Evolutionary conservation across 2,113 vertebrate species (phyloP), one percentile per base, ranked within the genome.

Genomic region (Morone chrysops): DNA sequence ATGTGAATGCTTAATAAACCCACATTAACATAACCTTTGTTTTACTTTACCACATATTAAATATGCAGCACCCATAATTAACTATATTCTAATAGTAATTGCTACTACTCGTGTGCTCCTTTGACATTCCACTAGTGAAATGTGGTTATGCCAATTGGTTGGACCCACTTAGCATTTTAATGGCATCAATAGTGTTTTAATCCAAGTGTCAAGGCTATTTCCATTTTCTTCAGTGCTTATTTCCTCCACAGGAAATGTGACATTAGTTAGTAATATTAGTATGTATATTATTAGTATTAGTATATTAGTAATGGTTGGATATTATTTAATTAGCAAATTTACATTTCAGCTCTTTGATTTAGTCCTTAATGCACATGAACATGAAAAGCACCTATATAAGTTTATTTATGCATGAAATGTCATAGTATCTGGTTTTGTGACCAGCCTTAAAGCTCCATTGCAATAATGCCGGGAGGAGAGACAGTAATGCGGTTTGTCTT

Each of bases 21-120:
- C 73, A 84, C 70, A 89, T 93, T 92, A 92, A 87, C 85, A 90
- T 90, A 93, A 92, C 89, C 91, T 94, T 94, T 95, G 89, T 93
- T 90, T 90, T 88, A 86, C 85, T 89, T 70, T 62, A 78, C 60
- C 85, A 76, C 81, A 65, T 92, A 91, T 95, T 92, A 94, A 94
- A 91, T 89, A 94, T 94, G 89, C 92, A 89, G 88, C 81, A 53
- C 62, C 85, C 77, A 81, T 93, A 94, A 94, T 95, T 93, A 94
- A 94, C 88, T 84, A 84, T 86, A 93, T 93, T 93, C 87, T 93
- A 89, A 91, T 94, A 91, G 94, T 94, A 94, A 94, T 92, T 93
- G 90, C 85, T 90, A 86, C 87, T 88, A 87, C 88, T 93, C 50
- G 76, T 86, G 81, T 86, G 45, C 73, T 92, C 82, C 86, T 92